phyloP scores from a whole-genome alignment of 1,140 invertebrate genomes.

The Anastrepha obliqua region DNA sequence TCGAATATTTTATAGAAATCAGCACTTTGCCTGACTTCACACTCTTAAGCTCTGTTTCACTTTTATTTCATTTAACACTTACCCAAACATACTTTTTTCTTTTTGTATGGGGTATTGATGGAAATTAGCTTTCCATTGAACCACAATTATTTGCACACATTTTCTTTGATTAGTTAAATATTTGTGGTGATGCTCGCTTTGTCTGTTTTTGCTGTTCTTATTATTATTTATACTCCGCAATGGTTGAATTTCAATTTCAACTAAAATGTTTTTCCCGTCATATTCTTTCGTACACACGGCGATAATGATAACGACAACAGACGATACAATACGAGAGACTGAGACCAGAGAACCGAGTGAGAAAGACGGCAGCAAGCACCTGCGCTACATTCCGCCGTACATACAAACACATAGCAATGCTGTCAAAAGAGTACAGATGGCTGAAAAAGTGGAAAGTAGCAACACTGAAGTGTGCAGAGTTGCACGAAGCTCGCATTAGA shows the following conservation, averaged over 20 bases:
- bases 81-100: neutral
- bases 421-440: constrained; percentile 22
- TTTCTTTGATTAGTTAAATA: neutral
- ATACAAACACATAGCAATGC: neutral
- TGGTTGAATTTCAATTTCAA: neutral
- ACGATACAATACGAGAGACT: constrained; percentile 41
- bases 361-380: constrained; percentile 8
- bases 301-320: constrained; percentile 29
- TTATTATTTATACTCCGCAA: neutral
- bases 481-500: constrained; percentile 5
- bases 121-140: neutral
- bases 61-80: constrained; percentile 3
- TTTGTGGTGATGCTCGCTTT: neutral
- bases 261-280: constrained; percentile 30
- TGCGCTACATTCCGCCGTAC: neutral
- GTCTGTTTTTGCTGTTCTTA: neutral
- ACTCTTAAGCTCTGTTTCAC: neutral
- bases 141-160: neutral
- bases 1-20: neutral
- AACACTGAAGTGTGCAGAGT: neutral
- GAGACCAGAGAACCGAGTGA: neutral
- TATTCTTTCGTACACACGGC: neutral
- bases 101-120: neutral
- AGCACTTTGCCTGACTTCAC: constrained; percentile 3
- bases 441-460: neutral